Base-by-base conservation (phyloP, 2,888 invertebrate genomes). In the Dusona sp. region DNA sequence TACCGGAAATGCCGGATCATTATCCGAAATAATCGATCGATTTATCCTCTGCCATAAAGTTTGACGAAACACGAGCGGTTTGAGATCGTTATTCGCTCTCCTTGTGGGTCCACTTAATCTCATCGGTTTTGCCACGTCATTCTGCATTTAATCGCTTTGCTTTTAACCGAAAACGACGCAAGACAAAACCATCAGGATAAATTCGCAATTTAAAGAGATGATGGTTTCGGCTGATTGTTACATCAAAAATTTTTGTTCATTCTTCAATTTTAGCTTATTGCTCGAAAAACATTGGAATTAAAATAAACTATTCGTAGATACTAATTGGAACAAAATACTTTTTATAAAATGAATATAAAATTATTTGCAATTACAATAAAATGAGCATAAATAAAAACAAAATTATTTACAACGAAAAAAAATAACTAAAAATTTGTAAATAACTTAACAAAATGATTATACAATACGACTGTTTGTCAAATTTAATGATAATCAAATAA, bases 41-140 rank as follows among this genome's bases (percentile, higher is more conserved):
- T 83, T 83, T 82, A 82, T 74, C 65, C 38, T 13, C n/a, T 48
- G 73, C 33, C 73, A 42, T 68, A 78, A 82, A 82, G 61, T 85
- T 54, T 54, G n/a, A 54, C 13, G 61, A 45, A 29, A 51, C 36
- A 57, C 36, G 51, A 33, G 67, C 29, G 25, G 38, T 67, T 54
- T 22, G 19, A 19, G n/a, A 2, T 16, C 61, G 45, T 45, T 16
- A 29, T 29, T 73, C 29, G 45, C 22, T 45, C 22, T 61, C 51
- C 36, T 65, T 11, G 22, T 25, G 29, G n/a, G 33, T 22, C 29
- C 13, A 68, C 54, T 45, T 33, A 42, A 75, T 68, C n/a, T 75
- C 45, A 38, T 57, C 48, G 68, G 54, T 74, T 73, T 74, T 36
- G 57, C 68, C 68, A 57, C 68, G 68, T 68, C 45, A 75, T 67